Evolutionary conservation across 2,113 vertebrate species (phyloP), one percentile per base, ranked within the genome.

Genomic region (Clarias batrachus): DNA sequence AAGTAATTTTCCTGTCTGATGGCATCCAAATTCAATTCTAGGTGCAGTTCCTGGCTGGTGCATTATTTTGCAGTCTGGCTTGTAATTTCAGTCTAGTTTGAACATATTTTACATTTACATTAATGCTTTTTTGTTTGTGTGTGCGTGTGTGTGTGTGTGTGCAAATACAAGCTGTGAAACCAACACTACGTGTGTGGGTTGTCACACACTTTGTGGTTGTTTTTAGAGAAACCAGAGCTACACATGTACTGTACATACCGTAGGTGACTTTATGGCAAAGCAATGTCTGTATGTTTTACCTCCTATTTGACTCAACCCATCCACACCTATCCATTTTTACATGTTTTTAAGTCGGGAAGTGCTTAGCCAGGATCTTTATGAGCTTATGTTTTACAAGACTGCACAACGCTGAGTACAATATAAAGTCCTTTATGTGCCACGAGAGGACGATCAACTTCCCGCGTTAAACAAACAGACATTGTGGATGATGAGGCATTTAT

Each of bases 1-100:
- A 86, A 87, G 85, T 83, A 83, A 92, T 93, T 88, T 41, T 86
- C 62, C 87, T 89, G 65, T 93, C 88, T 91, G 90, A 94, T 91
- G 88, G 83, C 87, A 85, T 84, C 48, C 82, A 83, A 87, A 85
- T 85, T 65, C 65, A 85, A 81, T 79, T 54, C 81, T 76, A 30
- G 82, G 59, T 81, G 63, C 52, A 41, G 81, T 74, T 52, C 37
- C 23, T 4, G 12, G 54, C 57, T 56, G 19, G 19, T 12, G 76
- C 85, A 68, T 81, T 87, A 60, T 83, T 77, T 83, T 71, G 62
- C 68, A 41, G 25, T 30, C 60, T 59, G 52, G 30, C 19, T 68
- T 48, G 68, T 80, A 13, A 56, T 62, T 84, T 81, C 17, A 33
- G 59, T 78, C 21, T 56, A 81, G 59, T 83, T 87, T 78, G 71